Base-by-base conservation (phyloP, 2,797 vertebrate species). In the Peromyscus aztecus region DNA sequence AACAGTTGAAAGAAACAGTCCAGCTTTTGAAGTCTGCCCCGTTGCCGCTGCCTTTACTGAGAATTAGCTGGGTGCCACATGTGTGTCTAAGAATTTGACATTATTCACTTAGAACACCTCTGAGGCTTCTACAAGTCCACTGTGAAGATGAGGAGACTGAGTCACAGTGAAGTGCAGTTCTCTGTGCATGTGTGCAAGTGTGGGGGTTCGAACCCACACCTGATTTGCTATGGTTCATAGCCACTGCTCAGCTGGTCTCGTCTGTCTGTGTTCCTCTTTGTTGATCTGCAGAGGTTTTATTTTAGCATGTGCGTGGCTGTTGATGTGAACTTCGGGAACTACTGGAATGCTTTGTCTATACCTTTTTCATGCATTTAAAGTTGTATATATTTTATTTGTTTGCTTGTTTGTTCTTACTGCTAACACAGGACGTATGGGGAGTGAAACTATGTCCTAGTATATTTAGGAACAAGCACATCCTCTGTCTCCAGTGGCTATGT, bases 381-480 rank as follows among this genome's bases (percentile, higher is more conserved):
- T 55, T 83, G 23, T 43, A 10, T 13, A 61, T 37, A 55, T 57
- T 76, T 76, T 46, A 8, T 46, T n/a, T 21, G 0, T 49, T 49
- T 77, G 24, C 5, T 75, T 37, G 31, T 29, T 77, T 40, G 27
- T 49, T 86, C 87, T 92, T 90, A 61, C 65, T 86, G 46, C n/a
- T 84, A 65, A 61, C 55, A 52, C 61, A 69, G 75, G 87, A 89
- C 73, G 78, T 49, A 0, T 73, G 92, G 81, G 90, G 90, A 96
- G 78, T 88, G 78, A 95, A 94, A 92, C 63, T 78, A 4, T 59
- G 46, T 94, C 84, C 73, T 90, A 65, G 69, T 27, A 2, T 75
- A 94, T 94, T 91, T 90, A 57, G 83, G 34, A 19, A 31, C 69
- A 81, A 73, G 92, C 65, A 93, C 92, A 95, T 1, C 69, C 80